These are phyloP conservation scores for Carcina quercana DNA, from an alignment of 2,888 invertebrate genomes.

Conservation along the genomic window DNA sequence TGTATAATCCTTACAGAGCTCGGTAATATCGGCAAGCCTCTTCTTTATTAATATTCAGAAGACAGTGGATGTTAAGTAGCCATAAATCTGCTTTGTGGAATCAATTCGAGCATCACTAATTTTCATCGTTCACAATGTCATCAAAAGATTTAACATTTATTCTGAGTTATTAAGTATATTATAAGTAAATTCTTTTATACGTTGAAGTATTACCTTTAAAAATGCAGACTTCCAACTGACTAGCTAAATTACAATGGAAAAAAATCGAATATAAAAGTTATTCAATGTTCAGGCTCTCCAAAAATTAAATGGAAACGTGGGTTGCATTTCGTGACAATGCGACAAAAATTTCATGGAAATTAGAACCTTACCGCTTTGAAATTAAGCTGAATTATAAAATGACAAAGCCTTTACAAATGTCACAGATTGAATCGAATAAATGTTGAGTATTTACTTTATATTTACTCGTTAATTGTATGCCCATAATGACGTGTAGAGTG, in stretches of 20 bases:
- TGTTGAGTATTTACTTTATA: constrained; percentile 66
- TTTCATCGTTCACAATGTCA: too few species aligned
- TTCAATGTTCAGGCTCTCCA: constrained; percentile 36
- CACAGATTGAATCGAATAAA: constrained; percentile 61
- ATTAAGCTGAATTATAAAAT: constrained; percentile 10
- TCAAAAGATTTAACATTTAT: too few species aligned
- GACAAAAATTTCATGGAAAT: constrained; percentile 22
- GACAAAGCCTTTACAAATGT: constrained; percentile 30
- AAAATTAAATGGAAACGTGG: constrained; percentile 42
- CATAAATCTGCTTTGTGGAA: too few species aligned
- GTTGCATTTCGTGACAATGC: constrained; percentile 40
- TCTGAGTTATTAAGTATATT: too few species aligned
- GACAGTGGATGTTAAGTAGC: constrained; percentile 25
- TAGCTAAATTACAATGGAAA: too few species aligned
- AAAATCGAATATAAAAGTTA: constrained; percentile 14
- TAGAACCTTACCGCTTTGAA: constrained; percentile 11
- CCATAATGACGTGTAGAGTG: constrained; percentile 39
- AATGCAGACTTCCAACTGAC: too few species aligned
- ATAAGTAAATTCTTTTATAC: too few species aligned
- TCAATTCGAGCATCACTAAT: too few species aligned
- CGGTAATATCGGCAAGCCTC: constrained; percentile 42
- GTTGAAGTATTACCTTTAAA: too few species aligned
- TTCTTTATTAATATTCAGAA: constrained; percentile 52
- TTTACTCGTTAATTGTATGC: constrained; percentile 62
- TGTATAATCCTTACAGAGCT: constrained; percentile 54